Percentiles rank a stretch among this genome's conserved stretches.
Conservation (phyloP, 64 coral and sea anemone species). For the Porites australiensis region DNA sequence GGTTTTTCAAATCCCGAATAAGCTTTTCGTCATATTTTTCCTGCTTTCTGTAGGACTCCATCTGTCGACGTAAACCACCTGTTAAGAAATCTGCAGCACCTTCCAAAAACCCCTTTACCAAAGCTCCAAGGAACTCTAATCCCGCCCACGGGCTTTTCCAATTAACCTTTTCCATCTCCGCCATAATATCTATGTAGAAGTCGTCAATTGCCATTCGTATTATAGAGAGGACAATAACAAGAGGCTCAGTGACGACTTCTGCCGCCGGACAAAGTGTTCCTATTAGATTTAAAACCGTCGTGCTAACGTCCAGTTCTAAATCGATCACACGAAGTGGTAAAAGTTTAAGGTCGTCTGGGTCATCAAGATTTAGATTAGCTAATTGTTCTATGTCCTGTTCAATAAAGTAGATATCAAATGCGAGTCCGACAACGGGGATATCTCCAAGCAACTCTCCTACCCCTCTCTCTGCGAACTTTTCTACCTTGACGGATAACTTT, state of each 20-base stretch:
- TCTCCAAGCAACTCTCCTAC: conserved; percentile 55
- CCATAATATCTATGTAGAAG: conserved; percentile 72
- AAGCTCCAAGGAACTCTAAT: conserved; percentile 39
- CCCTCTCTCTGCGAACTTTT: conserved; percentile 54
- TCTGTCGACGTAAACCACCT: conserved; percentile 51
- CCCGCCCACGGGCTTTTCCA: conserved; percentile 59
- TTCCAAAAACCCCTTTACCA: conserved; percentile 55
- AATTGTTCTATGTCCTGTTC: conserved; percentile 61
- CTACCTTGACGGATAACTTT: conserved; percentile 35
- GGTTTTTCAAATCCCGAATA: conserved; percentile 14
- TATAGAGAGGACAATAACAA: conserved; percentile 61
- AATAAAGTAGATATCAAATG: conserved; percentile 70
- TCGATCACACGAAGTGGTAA: conserved; percentile 57
- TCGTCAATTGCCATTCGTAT: conserved; percentile 82
- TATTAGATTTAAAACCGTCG: conserved; percentile 48
- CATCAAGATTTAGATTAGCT: conserved; percentile 33
- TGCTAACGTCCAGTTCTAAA: conserved; percentile 47
- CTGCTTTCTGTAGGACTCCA: conserved; percentile 51
- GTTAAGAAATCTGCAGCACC: conserved; percentile 65
- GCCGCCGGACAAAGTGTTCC: conserved; percentile 69
- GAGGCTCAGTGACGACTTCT: conserved; percentile 67
- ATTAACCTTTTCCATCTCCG: conserved; percentile 56
- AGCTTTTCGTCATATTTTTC: conserved; percentile 51
- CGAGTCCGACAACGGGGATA: conserved; percentile 57
- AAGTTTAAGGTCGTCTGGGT: conserved; percentile 36